phyloP scores from a whole-genome alignment of 2,888 invertebrate species.

The Pristionchus maxplancki region DNA sequence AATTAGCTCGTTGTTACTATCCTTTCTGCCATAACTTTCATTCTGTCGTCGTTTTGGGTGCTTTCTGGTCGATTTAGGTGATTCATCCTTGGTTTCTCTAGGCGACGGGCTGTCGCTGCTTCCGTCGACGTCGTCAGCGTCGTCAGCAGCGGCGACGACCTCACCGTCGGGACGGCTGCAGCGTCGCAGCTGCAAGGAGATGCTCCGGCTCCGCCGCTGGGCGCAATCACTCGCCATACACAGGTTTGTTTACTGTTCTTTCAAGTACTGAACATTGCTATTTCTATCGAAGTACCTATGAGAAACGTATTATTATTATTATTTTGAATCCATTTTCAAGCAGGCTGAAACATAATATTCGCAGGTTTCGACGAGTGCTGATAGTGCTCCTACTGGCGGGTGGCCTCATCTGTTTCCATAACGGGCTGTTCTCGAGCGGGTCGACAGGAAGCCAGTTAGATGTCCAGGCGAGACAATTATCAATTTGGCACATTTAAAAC shows the following conservation, averaged over 20 bases:
- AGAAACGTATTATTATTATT: no score
- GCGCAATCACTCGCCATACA: neutral
- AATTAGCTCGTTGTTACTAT: neutral
- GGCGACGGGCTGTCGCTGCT: slow-evolving; percentile 21
- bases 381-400: neutral
- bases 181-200: neutral
- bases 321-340: no score
- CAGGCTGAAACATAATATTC: neutral
- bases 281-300: no score
- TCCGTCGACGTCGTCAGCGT: slow-evolving; percentile 34
- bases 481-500: neutral
- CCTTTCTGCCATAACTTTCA: no score
- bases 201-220: slow-evolving; percentile 8
- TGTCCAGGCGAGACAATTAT: neutral
- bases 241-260: slow-evolving; percentile 16
- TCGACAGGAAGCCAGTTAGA: neutral
- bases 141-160: neutral
- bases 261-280: no score
- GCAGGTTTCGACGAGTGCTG: slow-evolving; percentile 38
- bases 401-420: neutral
- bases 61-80: neutral
- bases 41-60: neutral
- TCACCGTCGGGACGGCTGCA: neutral
- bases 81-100: neutral
- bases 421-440: slow-evolving; percentile 4